Percentiles rank a stretch among this genome's conserved stretches.
These are phyloP conservation scores for Terebella lapidaria DNA, from an alignment of 2,888 invertebrate genomes.

Conservation along the genomic window DNA sequence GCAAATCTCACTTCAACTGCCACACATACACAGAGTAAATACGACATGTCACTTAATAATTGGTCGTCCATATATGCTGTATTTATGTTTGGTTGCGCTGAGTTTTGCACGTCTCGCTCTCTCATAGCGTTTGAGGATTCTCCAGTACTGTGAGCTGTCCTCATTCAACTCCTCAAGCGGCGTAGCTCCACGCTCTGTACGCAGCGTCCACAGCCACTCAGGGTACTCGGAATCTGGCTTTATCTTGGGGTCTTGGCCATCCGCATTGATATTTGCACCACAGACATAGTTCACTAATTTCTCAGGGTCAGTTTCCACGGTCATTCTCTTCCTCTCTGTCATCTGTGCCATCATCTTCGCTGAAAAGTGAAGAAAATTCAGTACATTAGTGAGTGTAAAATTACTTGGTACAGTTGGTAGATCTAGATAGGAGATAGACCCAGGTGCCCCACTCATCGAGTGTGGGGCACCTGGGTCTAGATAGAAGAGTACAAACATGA, in stretches of 20 bases:
- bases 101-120: background rate
- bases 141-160: slow-evolving; percentile 76
- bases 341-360: background rate
- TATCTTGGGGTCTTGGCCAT: slow-evolving; percentile 69
- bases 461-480: too few relatives aligned
- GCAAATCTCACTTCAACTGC: too few relatives aligned
- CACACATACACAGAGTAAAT: too few relatives aligned
- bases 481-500: too few relatives aligned
- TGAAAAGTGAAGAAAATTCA: too few relatives aligned
- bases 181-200: slow-evolving; percentile 60
- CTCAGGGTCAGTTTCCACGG: slow-evolving; percentile 21
- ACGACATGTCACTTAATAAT: too few relatives aligned
- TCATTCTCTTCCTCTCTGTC: slow-evolving; percentile 8
- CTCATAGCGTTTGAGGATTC: background rate
- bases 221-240: slow-evolving; percentile 81
- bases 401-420: too few relatives aligned
- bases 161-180: slow-evolving; percentile 73
- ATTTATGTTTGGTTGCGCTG: background rate
- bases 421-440: too few relatives aligned
- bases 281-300: slow-evolving; percentile 74
- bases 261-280: slow-evolving; percentile 75
- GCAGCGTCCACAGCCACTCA: slow-evolving; percentile 81
- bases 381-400: too few relatives aligned
- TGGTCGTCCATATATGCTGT: background rate
- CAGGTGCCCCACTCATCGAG: too few relatives aligned